Percentiles rank a stretch among this genome's conserved stretches.
phyloP scores from a whole-genome alignment of 2,113 vertebrate genomes.

The Rhizomys pruinosus region DNA sequence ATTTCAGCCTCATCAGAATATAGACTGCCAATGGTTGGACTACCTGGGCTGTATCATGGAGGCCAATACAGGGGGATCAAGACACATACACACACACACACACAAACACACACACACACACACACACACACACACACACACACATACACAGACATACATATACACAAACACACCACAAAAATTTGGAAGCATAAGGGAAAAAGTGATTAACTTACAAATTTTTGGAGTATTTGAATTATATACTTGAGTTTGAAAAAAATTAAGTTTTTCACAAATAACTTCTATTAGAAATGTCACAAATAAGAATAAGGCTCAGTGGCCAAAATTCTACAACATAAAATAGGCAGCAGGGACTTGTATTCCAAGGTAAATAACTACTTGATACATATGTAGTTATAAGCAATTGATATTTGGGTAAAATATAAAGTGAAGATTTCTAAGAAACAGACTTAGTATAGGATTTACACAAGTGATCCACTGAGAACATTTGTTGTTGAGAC shows the following conservation, averaged over 20 bases:
- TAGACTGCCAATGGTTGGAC: too few relatives aligned
- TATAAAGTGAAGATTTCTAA: not conserved
- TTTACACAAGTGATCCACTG: not conserved
- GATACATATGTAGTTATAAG: too few relatives aligned
- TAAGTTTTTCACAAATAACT: not conserved
- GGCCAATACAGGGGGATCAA: too few relatives aligned
- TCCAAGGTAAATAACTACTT: not conserved
- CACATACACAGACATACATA: too few relatives aligned
- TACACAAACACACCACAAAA: not conserved
- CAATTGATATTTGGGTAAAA: slow-evolving; percentile 21
- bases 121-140: not conserved
- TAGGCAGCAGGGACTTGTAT: slow-evolving; percentile 16
- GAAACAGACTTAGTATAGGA: not conserved
- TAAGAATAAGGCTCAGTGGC: not conserved
- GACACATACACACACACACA: too few relatives aligned
- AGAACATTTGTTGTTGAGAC: slow-evolving; percentile 46
- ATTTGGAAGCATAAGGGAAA: not conserved
- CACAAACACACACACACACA: too few relatives aligned
- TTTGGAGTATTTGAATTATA: not conserved
- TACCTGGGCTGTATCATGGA: too few relatives aligned
- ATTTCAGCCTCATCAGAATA: too few relatives aligned
- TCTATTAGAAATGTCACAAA: not conserved
- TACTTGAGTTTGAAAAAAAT: not conserved
- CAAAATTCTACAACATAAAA: not conserved
- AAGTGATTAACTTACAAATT: not conserved